Evolutionary conservation across 2,888 invertebrate species (phyloP).

Genomic region (Sminthurinus aureus): DNA sequence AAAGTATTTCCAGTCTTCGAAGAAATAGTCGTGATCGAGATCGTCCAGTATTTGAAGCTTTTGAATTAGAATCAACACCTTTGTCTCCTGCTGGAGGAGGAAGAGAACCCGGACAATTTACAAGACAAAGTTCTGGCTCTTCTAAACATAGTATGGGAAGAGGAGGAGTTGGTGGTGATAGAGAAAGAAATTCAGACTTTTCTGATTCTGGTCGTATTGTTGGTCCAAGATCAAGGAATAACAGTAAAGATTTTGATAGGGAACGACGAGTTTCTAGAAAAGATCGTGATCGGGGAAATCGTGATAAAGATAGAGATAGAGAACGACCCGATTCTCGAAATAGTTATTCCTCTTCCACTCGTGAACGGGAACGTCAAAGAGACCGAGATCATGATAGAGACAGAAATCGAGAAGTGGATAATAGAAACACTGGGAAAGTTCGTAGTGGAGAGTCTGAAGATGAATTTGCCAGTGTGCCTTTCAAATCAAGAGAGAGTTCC

Average conservation of each 20-base stretch:
- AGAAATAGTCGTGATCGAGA: slow-evolving; percentile 1
- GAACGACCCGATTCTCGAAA: slow-evolving; percentile 15
- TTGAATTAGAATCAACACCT: slow-evolving; percentile 9
- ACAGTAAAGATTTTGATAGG: slow-evolving; percentile 46
- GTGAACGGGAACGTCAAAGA: background rate
- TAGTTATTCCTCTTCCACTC: background rate
- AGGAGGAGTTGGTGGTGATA: background rate
- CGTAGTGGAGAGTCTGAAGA: slow-evolving; percentile 51
- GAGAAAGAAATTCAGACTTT: slow-evolving; percentile 55
- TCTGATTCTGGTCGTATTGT: slow-evolving; percentile 52
- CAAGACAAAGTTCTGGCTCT: slow-evolving; percentile 58
- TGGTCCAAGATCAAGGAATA: slow-evolving; percentile 24
- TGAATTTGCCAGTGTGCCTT: slow-evolving; percentile 46
- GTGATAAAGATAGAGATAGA: slow-evolving; percentile 44
- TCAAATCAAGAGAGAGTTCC: slow-evolving; percentile 30
- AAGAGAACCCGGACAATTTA: slow-evolving; percentile 40
- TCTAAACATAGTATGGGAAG: slow-evolving; percentile 55
- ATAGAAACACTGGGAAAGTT: slow-evolving; percentile 44
- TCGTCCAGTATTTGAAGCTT: slow-evolving; percentile 7
- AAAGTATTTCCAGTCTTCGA: slow-evolving; percentile 16
- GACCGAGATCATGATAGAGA: slow-evolving; percentile 27
- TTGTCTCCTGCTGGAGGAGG: background rate
- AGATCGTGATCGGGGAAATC: slow-evolving; percentile 38
- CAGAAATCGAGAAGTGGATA: slow-evolving; percentile 49
- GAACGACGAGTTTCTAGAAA: slow-evolving; percentile 39